phyloP scores from a whole-genome alignment of 2,113 vertebrate species.

The Macrotus californicus region DNA sequence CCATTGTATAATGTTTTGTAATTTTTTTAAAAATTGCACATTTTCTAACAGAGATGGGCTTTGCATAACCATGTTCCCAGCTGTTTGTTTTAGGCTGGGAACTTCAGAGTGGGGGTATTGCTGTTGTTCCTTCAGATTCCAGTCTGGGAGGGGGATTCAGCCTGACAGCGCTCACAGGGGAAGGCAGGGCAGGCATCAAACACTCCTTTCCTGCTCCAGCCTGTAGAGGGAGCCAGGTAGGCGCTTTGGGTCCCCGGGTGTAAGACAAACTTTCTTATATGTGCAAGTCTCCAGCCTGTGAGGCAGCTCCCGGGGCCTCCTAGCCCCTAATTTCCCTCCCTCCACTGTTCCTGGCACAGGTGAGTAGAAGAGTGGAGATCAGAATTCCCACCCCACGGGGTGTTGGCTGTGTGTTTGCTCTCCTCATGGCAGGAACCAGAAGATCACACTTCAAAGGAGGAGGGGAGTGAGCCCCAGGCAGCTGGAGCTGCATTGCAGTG shows the following conservation, averaged over 20 bases:
- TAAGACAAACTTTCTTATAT: conserved; percentile 28
- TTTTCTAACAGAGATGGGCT: not conserved
- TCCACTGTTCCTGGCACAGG: not conserved
- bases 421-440: not conserved
- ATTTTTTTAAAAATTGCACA: not conserved
- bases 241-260: not conserved
- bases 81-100: not conserved
- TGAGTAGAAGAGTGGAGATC: not conserved
- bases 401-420: not conserved
- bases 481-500: conserved; percentile 43
- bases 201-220: conserved; percentile 13
- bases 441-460: not conserved
- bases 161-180: not conserved
- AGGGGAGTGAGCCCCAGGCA: not conserved
- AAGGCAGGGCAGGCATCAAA: not conserved
- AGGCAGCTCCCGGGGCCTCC: not conserved
- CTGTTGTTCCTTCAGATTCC: not conserved
- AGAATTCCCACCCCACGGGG: not conserved
- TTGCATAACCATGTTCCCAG: not conserved
- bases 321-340: fast-evolving
- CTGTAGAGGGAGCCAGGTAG: conserved; percentile 56
- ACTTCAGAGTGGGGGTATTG: not conserved
- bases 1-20: not conserved
- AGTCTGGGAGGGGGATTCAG: not conserved
- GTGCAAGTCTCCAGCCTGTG: not conserved